Base-by-base conservation (phyloP, 2,113 vertebrate species). In the Sinocyclocheilus anshuiensis region DNA sequence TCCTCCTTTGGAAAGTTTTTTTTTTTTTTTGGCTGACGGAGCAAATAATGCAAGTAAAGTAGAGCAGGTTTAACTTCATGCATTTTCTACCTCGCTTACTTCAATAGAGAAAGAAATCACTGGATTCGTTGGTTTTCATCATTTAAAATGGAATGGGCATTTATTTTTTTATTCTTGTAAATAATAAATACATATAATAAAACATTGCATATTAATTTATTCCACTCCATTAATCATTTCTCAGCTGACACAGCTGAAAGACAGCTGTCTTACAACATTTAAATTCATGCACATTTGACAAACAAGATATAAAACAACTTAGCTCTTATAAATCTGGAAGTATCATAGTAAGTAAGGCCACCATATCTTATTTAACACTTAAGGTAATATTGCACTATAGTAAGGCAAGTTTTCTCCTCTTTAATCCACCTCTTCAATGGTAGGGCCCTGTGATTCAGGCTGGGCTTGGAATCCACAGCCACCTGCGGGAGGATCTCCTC, bases 361-460 rank as follows among this genome's bases (percentile, higher is more conserved):
- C 0, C 9, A 22, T 16, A 15, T 79, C 18, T 61, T 22, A 5
- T 18, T 55, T 15, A 61, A 15, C 15, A 59, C 7, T 42, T 1
- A 42, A 77, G 22, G 8, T 22, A 78, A 45, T 24, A 45, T 16
- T 42, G 33, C 57, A 45, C 57, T 42, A 18, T 26, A n/a, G 29
- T 79, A 61, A 39, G 18, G 36, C 3, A 26, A 0, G 16, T 26
- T 8, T 29, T 18, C 24, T 18, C 9, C 11, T 45, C 33, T 90
- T 92, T 88, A 94, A 81, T 93, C 93, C 42, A 94, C 91, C 84
- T 94, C 92, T 20, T 93, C 92, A 53, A 92, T 92, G 65, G 91
- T 94, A 61, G 92, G 92, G 20, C 93, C 92, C 67, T 92, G 85
- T 0, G 91, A 84, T 72, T 82, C 77, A 55, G 85, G 83, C 75